Evolutionary conservation across 1,140 invertebrate species (phyloP), one percentile per base, ranked within the genome.

Genomic region (Neotoxoptera formosana): DNA sequence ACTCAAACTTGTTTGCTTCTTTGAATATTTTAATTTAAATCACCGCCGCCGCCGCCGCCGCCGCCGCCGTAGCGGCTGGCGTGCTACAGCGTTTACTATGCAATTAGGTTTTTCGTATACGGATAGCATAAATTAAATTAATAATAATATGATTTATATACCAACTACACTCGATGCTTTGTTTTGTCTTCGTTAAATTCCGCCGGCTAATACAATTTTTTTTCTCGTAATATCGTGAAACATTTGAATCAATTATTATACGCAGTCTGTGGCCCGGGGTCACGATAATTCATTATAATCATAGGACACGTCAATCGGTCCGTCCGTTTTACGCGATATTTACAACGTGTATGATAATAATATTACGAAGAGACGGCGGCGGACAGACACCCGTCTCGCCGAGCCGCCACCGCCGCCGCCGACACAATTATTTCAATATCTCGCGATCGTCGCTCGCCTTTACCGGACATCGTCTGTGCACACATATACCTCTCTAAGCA

Each of bases 111-210:
- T 91, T 83, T 83, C 9, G 17, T 51, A 17, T 83, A 91, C 60
- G 56, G 41, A 86, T 87, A 76, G 90, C 34, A 92, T 92, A 92
- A 92, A 92, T 93, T 93, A 93, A 93, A 53, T 93, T 86, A 93
- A 90, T 67, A 90, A 81, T 92, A 90, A 83, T 92, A 90, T 30
- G 47, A 84, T 51, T 53, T 92, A 36, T 81, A 23, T 7, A 34
- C 23, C 7, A 23, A 41, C 56, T 53, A 53, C 51, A 34, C 30
- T 45, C 81, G 20, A 14, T 36, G 34, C 48, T 51, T 47, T 83
- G 67, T 84, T 84, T 93, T 56, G 34, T 45, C 45, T 45, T 60
- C 41, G 53, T 90, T 67, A 45, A 47, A 90, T 67, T 90, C 53
- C 56, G 56, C 89, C 56, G 89, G 89, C 53, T 21, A 88, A 60